Evolutionary conservation across 2,797 vertebrate genomes (phyloP).

Genomic region (Betta splendens): DNA sequence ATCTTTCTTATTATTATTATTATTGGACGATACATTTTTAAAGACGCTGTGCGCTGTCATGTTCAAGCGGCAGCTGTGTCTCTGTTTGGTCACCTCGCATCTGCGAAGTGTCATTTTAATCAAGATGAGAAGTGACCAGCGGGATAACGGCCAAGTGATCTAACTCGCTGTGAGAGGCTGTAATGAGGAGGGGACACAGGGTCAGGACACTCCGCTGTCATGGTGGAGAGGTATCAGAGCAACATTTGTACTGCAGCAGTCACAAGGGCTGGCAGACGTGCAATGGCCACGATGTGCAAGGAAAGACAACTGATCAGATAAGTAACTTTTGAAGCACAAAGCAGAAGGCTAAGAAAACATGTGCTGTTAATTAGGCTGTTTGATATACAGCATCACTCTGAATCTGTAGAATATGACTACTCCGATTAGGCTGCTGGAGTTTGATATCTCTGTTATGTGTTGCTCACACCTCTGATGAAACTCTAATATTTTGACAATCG

Average conservation of each 20-base stretch:
- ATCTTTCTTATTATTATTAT: too few species aligned
- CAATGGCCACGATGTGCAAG: conserved; percentile 51
- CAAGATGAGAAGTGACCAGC: conserved; percentile 52
- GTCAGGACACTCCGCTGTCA: conserved; percentile 53
- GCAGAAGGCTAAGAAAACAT: conserved; percentile 8
- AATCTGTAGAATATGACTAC: neutral
- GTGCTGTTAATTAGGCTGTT: conserved; percentile 29
- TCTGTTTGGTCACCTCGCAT: conserved; percentile 20
- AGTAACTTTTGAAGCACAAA: conserved; percentile 33
- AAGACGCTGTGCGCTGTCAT: conserved; percentile 22
- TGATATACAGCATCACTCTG: conserved; percentile 19
- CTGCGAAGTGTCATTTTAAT: conserved; percentile 51
- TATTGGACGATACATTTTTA: conserved; percentile 2
- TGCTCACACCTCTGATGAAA: too few species aligned
- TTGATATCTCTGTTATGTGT: neutral
- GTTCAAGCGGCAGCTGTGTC: conserved; percentile 14
- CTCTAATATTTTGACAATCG: too few species aligned
- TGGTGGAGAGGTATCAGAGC: conserved; percentile 31
- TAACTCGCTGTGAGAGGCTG: conserved; percentile 45
- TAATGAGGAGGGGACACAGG: conserved; percentile 55
- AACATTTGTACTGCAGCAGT: conserved; percentile 57
- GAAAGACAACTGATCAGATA: conserved; percentile 31
- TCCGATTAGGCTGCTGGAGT: neutral
- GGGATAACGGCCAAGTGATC: conserved; percentile 55
- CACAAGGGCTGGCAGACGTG: conserved; percentile 54